Conservation (phyloP, 2,113 vertebrate species). For the Gallinago media region DNA sequence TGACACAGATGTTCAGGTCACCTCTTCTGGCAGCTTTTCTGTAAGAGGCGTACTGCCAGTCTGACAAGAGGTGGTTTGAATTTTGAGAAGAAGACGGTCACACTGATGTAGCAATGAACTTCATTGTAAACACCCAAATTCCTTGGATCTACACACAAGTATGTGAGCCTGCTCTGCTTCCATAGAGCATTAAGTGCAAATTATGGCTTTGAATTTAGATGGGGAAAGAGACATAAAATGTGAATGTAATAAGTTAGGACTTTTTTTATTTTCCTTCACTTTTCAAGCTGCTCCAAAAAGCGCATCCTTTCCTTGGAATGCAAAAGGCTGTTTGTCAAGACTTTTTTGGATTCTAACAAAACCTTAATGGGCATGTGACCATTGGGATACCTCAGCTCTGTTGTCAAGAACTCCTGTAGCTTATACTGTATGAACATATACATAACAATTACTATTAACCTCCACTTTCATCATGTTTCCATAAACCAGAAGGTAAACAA, state of each 20-base stretch:
- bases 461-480: background rate
- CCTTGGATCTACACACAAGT: background rate
- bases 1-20: constrained; percentile 23
- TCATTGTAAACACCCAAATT: background rate
- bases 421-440: background rate
- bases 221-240: background rate
- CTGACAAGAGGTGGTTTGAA: background rate
- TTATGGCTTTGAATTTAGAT: background rate
- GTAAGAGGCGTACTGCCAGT: background rate
- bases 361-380: background rate
- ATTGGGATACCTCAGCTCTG: background rate
- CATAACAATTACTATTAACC: background rate
- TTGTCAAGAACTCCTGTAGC: background rate
- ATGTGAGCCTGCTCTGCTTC: background rate
- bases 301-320: background rate
- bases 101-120: background rate
- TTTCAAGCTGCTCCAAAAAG: background rate
- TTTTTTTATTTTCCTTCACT: background rate
- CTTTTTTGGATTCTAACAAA: background rate
- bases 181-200: background rate
- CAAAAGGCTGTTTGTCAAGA: background rate
- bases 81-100: background rate
- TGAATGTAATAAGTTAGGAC: background rate
- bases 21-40: background rate
- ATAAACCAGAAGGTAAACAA: background rate